Percentiles rank a stretch among this genome's conserved stretches.
Conservation (phyloP, 1,140 invertebrate genomes). For the Panagrolaimus sp. region DNA sequence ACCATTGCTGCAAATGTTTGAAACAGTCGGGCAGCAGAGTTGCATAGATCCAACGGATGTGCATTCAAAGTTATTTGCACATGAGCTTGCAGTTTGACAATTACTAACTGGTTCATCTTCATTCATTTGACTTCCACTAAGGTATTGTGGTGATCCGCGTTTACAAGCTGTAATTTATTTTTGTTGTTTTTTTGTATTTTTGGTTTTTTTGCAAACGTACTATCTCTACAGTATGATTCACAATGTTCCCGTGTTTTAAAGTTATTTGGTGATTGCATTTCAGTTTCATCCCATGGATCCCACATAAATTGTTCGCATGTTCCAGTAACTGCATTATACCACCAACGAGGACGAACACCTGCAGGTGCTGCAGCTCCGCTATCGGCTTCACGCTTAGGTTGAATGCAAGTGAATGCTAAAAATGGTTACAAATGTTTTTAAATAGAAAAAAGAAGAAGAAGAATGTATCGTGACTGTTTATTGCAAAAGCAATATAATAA, state of each 20-base stretch:
- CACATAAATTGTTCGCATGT: constrained; percentile 59
- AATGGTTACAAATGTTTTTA: neutral
- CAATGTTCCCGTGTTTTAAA: constrained; percentile 58
- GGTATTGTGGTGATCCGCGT: constrained; percentile 57
- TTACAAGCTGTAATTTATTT: constrained; percentile 48
- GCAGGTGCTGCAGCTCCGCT: constrained; percentile 52
- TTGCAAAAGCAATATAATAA: constrained; percentile 49
- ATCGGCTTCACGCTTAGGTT: constrained; percentile 58
- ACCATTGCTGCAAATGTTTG: constrained; percentile 45
- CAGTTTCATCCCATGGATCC: constrained; percentile 59
- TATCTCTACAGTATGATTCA: constrained; percentile 57
- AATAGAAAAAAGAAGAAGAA: neutral
- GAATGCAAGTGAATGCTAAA: constrained; percentile 58
- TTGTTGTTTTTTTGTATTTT: constrained; percentile 15
- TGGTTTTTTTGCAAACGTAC: constrained; percentile 36
- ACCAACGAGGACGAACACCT: constrained; percentile 53
- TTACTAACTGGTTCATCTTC: constrained; percentile 56
- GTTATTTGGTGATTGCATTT: constrained; percentile 58
- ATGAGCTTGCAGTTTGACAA: constrained; percentile 51
- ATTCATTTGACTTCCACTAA: constrained; percentile 45
- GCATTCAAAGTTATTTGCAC: constrained; percentile 55
- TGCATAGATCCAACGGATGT: constrained; percentile 57
- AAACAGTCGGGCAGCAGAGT: constrained; percentile 55
- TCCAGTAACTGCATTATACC: constrained; percentile 58
- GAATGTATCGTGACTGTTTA: constrained; percentile 47